phyloP scores from a whole-genome alignment of 2,888 invertebrate species.

The Orthosia gracilis region DNA sequence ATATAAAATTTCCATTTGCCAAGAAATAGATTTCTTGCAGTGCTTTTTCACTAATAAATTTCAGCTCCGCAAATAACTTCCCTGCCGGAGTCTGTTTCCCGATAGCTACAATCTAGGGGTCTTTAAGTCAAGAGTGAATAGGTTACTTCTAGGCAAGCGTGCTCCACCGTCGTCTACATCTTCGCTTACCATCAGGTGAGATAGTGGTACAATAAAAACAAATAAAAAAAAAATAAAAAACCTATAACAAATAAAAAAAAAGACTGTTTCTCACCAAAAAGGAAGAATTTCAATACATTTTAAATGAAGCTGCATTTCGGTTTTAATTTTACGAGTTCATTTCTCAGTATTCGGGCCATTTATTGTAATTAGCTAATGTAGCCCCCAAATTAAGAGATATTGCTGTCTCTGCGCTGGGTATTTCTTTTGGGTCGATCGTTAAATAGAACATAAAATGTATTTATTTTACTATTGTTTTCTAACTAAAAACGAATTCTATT shows the following conservation, averaged over 20 bases:
- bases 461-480: not conserved
- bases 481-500: not conserved
- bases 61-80: too few relatives aligned
- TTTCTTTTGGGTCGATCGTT: not conserved
- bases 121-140: too few relatives aligned
- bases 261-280: not conserved
- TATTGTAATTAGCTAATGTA: constrained; percentile 34
- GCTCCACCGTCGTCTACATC: too few relatives aligned
- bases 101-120: too few relatives aligned
- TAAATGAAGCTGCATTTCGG: not conserved
- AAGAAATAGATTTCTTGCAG: not conserved
- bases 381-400: constrained; percentile 40
- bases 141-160: too few relatives aligned
- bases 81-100: too few relatives aligned
- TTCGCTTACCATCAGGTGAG: too few relatives aligned
- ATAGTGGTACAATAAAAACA: too few relatives aligned
- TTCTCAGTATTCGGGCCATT: constrained; percentile 20
- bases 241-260: too few relatives aligned
- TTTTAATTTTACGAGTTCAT: constrained; percentile 22
- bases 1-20: not conserved
- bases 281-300: not conserved
- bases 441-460: constrained; percentile 5
- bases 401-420: not conserved
- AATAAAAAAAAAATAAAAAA: too few relatives aligned
- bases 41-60: not conserved